Percentiles rank a stretch among this genome's conserved stretches.
These are phyloP conservation scores for Crax fasciolata DNA, from an alignment of 2,797 vertebrate genomes.

Conservation along the genomic window DNA sequence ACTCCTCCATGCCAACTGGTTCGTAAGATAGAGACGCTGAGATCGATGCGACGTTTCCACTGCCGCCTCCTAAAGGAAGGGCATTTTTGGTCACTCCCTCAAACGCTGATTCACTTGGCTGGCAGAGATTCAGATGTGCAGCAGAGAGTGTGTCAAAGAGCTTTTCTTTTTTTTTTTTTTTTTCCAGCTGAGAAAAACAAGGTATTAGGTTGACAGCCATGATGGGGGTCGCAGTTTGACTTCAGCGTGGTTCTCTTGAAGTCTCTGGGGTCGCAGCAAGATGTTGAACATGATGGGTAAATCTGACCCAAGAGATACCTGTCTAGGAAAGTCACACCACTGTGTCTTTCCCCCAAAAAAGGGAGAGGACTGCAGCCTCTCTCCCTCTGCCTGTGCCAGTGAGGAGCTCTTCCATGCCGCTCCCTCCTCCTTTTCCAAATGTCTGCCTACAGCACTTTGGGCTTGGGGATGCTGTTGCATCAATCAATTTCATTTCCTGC, in stretches of 20 bases:
- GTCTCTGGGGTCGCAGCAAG: neutral
- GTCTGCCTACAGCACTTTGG: neutral
- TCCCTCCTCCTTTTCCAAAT: neutral
- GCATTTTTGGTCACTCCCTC: conserved; percentile 54
- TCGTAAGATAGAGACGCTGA: neutral
- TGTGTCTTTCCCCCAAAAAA: neutral
- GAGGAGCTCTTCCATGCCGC: neutral
- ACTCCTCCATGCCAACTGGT: fast-evolving
- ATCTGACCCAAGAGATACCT: neutral
- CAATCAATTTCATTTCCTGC: neutral
- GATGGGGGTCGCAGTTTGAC: neutral
- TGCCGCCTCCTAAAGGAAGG: conserved; percentile 35
- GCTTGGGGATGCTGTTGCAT: neutral
- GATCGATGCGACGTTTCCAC: neutral
- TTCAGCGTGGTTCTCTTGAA: neutral
- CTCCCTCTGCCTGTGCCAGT: neutral
- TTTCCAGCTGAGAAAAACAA: neutral
- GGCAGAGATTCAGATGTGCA: conserved; percentile 25
- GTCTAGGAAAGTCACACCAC: neutral
- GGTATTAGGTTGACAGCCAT: neutral
- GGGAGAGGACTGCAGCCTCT: neutral
- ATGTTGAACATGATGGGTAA: neutral
- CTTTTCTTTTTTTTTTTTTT: neutral
- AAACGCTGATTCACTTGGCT: conserved; percentile 41
- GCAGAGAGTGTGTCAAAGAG: neutral